Evolutionary conservation across 2,113 vertebrate genomes (phyloP).

Genomic region (Pogonocichla stellata): DNA sequence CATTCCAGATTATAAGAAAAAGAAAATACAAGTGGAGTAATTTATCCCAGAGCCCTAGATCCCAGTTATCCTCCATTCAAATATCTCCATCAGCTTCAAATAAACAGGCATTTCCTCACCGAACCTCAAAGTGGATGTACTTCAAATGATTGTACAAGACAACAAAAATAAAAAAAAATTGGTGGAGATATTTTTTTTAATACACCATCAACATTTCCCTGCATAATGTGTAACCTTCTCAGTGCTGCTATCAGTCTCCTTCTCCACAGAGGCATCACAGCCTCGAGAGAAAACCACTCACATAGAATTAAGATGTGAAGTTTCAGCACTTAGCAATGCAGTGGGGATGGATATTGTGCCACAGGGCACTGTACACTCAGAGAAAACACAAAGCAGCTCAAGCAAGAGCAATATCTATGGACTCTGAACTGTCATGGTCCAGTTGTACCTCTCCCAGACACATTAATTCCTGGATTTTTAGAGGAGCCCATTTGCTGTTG

Average conservation of each 20-base stretch:
- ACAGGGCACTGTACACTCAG: slow-evolving; percentile 51
- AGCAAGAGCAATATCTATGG: slow-evolving; percentile 35
- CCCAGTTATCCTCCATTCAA: slow-evolving; percentile 46
- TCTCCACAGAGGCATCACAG: slow-evolving; percentile 34
- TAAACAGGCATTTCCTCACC: neutral
- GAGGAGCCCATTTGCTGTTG: neutral
- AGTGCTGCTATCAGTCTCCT: slow-evolving; percentile 10
- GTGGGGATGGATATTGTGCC: slow-evolving; percentile 50
- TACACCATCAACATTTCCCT: slow-evolving; percentile 33
- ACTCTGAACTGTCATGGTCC: neutral
- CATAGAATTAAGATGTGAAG: slow-evolving; percentile 71
- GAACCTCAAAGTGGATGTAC: slow-evolving; percentile 1
- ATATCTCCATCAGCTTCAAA: slow-evolving; percentile 44
- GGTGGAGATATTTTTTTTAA: slow-evolving; percentile 58
- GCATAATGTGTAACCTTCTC: slow-evolving; percentile 34
- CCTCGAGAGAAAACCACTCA: slow-evolving; percentile 74
- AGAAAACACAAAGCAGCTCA: slow-evolving; percentile 15
- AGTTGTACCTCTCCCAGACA: neutral
- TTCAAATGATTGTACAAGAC: neutral
- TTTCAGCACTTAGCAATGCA: slow-evolving; percentile 58
- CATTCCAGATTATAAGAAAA: slow-evolving; percentile 54
- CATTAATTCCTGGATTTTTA: neutral
- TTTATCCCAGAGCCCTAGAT: slow-evolving; percentile 51
- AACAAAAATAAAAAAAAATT: slow-evolving; percentile 1
- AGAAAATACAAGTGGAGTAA: slow-evolving; percentile 48